phyloP scores from a whole-genome alignment of 2,797 vertebrate species.

The Peromyscus nudipes region DNA sequence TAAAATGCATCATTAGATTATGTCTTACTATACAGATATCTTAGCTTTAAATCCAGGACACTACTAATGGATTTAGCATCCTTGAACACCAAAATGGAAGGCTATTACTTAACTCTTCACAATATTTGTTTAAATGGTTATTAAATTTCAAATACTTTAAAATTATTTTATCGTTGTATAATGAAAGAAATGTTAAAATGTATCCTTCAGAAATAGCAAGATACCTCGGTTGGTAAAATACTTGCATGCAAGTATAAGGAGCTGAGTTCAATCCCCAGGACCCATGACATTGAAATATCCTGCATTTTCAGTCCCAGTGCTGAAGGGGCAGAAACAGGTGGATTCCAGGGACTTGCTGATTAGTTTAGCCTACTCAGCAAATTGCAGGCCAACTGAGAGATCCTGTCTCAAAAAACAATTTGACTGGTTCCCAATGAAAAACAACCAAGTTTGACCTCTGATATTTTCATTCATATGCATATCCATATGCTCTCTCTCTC shows the following conservation, averaged over 20 bases:
- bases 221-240: not conserved
- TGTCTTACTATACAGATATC: not conserved
- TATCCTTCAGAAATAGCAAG: not conserved
- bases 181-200: not conserved
- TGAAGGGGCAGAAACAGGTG: not conserved
- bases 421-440: not conserved
- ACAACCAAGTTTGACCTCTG: not conserved
- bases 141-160: not conserved
- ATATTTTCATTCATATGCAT: not conserved
- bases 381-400: not conserved
- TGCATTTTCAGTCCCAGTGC: not conserved
- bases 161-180: not conserved
- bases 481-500: not conserved
- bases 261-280: no score
- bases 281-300: not conserved
- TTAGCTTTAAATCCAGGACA: not conserved
- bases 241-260: not conserved
- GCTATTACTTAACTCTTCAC: not conserved
- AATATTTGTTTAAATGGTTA: not conserved
- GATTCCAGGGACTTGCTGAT: not conserved
- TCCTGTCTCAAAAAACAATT: not conserved
- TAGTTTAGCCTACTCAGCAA: rapidly evolving
- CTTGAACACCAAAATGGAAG: not conserved
- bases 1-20: not conserved
- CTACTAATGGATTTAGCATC: not conserved